A percentile compares a stretch with the other conserved stretches of the same genome.
phyloP scores from a whole-genome alignment of 1,140 invertebrate species.

The Drosophila orena region DNA sequence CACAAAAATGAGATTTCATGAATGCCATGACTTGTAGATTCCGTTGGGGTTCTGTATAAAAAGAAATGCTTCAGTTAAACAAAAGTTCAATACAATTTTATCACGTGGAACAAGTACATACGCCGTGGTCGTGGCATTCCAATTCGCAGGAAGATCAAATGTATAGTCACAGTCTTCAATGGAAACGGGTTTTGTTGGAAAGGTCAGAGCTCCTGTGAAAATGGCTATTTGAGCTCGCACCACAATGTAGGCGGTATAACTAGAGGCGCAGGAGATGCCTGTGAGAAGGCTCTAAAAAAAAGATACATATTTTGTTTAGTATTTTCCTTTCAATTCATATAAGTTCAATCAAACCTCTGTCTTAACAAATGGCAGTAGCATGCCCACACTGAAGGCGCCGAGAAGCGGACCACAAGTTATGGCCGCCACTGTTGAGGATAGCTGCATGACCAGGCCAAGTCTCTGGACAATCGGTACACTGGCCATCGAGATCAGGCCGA shows the following conservation, averaged over 20 bases:
- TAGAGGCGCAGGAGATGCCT: conserved; percentile 41
- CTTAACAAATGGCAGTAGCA: conserved; percentile 93
- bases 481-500: conserved; percentile 88
- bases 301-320: not conserved
- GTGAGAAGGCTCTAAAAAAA: conserved; percentile 53
- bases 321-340: not conserved
- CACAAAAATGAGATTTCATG: conserved; percentile 86
- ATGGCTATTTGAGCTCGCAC: conserved; percentile 60
- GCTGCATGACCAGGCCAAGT: conserved; percentile 90
- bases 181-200: conserved; percentile 57
- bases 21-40: conserved; percentile 21
- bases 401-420: conserved; percentile 93
- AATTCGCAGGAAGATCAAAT: conserved; percentile 40
- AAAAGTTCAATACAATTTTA: not conserved
- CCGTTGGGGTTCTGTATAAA: conserved; percentile 10
- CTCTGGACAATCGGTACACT: conserved; percentile 89
- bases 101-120: conserved; percentile 49
- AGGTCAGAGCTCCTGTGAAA: conserved; percentile 52
- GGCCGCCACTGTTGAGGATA: conserved; percentile 91
- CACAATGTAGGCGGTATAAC: conserved; percentile 58
- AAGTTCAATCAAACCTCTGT: conserved; percentile 84
- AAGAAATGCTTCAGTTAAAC: not conserved
- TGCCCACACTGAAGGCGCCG: conserved; percentile 93
- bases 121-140: conserved; percentile 51
- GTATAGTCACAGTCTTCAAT: conserved; percentile 61